Conservation (phyloP, 92 coral and sea anemone genomes). For the Epizoanthus scotinus region DNA sequence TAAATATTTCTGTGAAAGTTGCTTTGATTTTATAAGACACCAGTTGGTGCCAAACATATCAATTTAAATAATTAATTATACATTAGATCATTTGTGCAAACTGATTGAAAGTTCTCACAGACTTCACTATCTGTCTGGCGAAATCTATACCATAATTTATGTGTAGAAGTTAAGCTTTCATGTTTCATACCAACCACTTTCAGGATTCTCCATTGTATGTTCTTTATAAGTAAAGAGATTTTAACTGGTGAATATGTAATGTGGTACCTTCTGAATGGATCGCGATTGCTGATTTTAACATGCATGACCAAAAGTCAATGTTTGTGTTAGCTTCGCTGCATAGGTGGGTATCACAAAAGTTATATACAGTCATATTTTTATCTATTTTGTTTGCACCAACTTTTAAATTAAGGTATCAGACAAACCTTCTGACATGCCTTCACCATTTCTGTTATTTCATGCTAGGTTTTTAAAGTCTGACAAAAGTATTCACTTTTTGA, state of each 20-base stretch:
- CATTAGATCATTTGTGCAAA: neutral
- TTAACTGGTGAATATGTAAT: conserved; percentile 22
- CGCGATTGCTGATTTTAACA: conserved; percentile 42
- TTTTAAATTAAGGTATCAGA: neutral
- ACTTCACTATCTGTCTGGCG: conserved; percentile 8
- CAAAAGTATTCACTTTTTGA: too few relatives aligned
- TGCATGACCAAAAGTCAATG: conserved; percentile 35
- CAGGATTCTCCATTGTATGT: conserved; percentile 40
- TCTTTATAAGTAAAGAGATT: conserved; percentile 35
- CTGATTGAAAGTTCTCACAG: conserved; percentile 20
- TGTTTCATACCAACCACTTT: conserved; percentile 31
- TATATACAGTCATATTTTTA: neutral
- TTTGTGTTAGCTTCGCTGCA: conserved; percentile 42
- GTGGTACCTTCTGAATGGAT: conserved; percentile 45
- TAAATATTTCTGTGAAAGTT: neutral
- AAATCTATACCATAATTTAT: neutral
- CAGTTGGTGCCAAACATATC: too few relatives aligned
- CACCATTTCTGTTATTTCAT: too few relatives aligned
- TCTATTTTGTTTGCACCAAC: neutral
- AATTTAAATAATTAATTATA: neutral
- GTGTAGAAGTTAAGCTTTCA: conserved; percentile 12
- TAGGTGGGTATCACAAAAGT: conserved; percentile 16
- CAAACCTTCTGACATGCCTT: too few relatives aligned
- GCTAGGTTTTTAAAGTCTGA: too few relatives aligned
- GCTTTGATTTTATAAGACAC: neutral